These are phyloP conservation scores for Podarcis siculus DNA, from an alignment of 2,797 vertebrate species.

Conservation along the genomic window DNA sequence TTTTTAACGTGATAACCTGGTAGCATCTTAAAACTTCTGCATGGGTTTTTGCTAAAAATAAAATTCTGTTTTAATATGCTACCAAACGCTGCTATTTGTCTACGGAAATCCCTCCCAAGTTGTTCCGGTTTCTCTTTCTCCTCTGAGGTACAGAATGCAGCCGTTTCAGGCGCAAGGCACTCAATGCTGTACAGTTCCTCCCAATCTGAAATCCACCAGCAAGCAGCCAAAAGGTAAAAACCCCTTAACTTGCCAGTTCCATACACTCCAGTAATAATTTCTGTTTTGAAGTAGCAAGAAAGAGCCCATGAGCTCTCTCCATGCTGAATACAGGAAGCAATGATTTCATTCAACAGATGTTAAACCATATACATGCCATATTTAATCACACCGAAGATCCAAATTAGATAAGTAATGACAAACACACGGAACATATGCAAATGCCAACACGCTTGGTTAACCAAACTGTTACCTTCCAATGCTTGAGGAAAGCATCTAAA, in stretches of 20 bases:
- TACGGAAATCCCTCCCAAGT: not conserved
- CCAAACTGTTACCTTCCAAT: conserved; percentile 55
- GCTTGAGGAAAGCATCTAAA: conserved; percentile 59
- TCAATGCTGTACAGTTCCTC: not conserved
- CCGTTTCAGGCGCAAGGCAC: conserved; percentile 48
- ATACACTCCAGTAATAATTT: conserved; percentile 16
- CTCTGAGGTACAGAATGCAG: not conserved
- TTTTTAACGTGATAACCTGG: conserved; percentile 70
- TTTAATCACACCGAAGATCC: conserved; percentile 65
- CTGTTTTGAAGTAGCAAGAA: conserved; percentile 29
- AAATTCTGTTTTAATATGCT: conserved; percentile 33
- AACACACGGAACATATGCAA: conserved; percentile 54
- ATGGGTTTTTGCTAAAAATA: conserved; percentile 30
- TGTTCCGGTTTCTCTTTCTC: not conserved
- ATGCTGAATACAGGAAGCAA: conserved; percentile 50
- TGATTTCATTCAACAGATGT: conserved; percentile 64
- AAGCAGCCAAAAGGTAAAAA: accelerated
- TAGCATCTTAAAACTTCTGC: conserved; percentile 73
- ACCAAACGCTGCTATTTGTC: conserved; percentile 1
- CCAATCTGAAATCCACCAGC: not conserved
- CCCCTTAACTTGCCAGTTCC: not conserved
- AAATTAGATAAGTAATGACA: conserved; percentile 60
- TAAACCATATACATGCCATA: conserved; percentile 67
- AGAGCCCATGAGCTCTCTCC: conserved; percentile 28
- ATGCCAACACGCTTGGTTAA: conserved; percentile 61